Evolutionary conservation across 1,140 invertebrate genomes (phyloP).

Genomic region (Bombyx mori): DNA sequence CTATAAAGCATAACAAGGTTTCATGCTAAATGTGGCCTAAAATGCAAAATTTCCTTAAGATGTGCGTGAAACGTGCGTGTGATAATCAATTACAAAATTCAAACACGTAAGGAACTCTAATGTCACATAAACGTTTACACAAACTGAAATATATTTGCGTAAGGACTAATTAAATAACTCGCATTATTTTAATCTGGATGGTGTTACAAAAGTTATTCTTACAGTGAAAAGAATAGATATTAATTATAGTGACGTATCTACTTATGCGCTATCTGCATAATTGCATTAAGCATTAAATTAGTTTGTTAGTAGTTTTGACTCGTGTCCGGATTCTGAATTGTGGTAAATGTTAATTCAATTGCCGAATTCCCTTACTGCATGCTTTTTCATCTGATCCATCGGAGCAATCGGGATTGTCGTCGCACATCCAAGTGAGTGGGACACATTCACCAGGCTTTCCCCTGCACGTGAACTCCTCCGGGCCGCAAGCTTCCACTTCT

Average conservation of each 20-base stretch:
- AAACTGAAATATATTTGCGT: constrained; percentile 6
- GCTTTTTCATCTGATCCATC: constrained; percentile 90
- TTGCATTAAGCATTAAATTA: too few relatives aligned
- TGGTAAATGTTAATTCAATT: background rate
- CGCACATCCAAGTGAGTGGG: constrained; percentile 92
- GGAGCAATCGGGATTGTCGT: constrained; percentile 87
- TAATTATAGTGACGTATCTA: background rate
- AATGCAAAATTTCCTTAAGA: too few relatives aligned
- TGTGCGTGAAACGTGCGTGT: too few relatives aligned
- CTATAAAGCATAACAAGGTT: too few relatives aligned
- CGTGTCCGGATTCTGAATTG: too few relatives aligned
- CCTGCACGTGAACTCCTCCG: constrained; percentile 90
- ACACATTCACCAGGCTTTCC: constrained; percentile 86
- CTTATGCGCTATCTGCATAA: too few relatives aligned
- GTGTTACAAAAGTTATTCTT: background rate
- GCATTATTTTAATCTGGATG: constrained; percentile 4
- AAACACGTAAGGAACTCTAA: constrained; percentile 4
- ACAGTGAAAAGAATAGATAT: constrained; percentile 1
- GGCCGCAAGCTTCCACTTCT: constrained; percentile 84
- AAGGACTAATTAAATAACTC: constrained; percentile 5
- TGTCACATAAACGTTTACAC: constrained; percentile 4
- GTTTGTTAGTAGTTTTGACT: too few relatives aligned
- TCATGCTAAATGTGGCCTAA: too few relatives aligned
- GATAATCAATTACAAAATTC: constrained; percentile 2
- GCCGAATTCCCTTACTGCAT: constrained; percentile 84